These are phyloP conservation scores for Chaetops frenatus DNA, from an alignment of 2,113 vertebrate genomes.

Conservation along the genomic window DNA sequence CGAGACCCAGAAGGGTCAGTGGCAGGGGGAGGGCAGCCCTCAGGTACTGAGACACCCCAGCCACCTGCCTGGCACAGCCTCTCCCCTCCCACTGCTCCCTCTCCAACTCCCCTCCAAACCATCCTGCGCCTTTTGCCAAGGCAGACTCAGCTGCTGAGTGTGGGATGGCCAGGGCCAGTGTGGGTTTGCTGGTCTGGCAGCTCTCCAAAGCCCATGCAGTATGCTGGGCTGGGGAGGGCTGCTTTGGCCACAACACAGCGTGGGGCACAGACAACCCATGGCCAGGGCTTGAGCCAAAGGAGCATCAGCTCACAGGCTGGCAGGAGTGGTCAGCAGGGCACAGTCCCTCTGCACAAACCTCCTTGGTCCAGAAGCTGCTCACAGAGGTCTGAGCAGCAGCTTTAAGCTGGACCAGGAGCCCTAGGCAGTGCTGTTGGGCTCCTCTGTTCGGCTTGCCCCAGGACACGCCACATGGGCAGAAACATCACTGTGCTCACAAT, in stretches of 20 bases:
- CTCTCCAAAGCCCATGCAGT: background rate
- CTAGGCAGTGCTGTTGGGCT: background rate
- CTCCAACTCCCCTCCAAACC: fast-evolving
- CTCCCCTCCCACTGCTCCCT: background rate
- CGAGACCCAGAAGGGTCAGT: background rate
- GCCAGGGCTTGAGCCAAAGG: background rate
- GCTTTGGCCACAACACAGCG: fast-evolving
- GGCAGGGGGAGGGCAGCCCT: background rate
- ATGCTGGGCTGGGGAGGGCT: background rate
- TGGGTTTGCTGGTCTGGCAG: background rate
- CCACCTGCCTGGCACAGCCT: background rate
- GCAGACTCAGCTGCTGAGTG: background rate
- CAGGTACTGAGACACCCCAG: background rate
- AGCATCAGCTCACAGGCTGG: background rate
- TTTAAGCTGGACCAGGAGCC: background rate
- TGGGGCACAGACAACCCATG: background rate
- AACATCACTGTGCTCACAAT: background rate
- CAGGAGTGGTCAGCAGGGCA: background rate
- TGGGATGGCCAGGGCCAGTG: fast-evolving
- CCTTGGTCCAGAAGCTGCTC: background rate
- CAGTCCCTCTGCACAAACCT: background rate
- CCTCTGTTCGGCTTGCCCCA: background rate
- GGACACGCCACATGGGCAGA: fast-evolving
- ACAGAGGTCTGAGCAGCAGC: background rate
- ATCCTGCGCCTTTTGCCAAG: background rate